Evolutionary conservation across 1,140 invertebrate species (phyloP).

Genomic region (Andrena cerasifolii): DNA sequence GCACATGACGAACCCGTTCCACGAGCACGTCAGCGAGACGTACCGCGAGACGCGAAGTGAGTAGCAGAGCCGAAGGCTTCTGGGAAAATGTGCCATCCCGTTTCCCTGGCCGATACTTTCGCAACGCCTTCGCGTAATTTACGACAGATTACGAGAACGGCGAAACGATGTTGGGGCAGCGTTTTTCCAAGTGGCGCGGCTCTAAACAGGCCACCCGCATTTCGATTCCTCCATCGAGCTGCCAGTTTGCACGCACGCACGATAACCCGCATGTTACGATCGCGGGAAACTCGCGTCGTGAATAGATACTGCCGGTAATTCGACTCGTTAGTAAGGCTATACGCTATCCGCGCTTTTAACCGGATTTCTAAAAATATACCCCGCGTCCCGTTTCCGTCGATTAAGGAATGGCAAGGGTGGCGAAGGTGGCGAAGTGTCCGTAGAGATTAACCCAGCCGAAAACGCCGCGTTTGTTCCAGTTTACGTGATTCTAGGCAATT

Average conservation of each 20-base stretch:
- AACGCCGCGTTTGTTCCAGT: constrained; percentile 85
- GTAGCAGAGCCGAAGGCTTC: constrained; percentile 69
- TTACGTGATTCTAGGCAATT: constrained; percentile 95
- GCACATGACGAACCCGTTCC: constrained; percentile 90
- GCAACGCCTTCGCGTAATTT: not conserved
- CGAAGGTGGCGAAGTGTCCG: not conserved
- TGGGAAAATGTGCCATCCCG: not conserved
- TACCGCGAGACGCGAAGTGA: constrained; percentile 91
- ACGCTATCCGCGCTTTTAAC: constrained; percentile 32
- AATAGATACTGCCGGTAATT: constrained; percentile 42
- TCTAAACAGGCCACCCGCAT: constrained; percentile 55
- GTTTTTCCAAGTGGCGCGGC: constrained; percentile 19
- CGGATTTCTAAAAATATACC: constrained; percentile 49
- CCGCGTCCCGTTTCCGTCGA: not conserved
- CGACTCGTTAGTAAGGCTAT: constrained; percentile 3
- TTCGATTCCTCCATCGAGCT: constrained; percentile 3
- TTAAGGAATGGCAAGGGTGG: not conserved
- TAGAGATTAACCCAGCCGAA: not conserved
- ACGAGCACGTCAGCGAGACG: constrained; percentile 89
- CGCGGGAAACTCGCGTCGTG: constrained; percentile 16
- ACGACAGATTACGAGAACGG: not conserved
- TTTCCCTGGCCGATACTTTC: not conserved
- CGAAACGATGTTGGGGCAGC: not conserved
- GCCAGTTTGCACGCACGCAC: not conserved
- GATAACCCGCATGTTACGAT: constrained; percentile 50